Base-by-base conservation (phyloP, 1,140 invertebrate species). In the Vollenhovia emeryi region DNA sequence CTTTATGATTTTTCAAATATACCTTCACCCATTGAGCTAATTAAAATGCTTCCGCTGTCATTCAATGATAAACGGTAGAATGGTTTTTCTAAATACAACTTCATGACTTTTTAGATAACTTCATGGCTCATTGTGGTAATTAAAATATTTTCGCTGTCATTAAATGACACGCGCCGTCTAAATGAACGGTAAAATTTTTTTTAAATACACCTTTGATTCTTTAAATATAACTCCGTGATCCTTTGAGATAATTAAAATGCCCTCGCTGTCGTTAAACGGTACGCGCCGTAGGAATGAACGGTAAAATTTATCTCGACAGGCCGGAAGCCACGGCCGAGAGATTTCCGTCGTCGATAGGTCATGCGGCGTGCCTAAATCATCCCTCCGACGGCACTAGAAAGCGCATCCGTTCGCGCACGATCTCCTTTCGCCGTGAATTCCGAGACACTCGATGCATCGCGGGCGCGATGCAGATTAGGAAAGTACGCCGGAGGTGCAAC, bases 361-460 rank as follows among this genome's bases (percentile, higher is more conserved):
- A 36, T 40, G 50, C n/a, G 24, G 27, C 36, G 11, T 45, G 55
- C 50, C 66, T 82, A 82, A 82, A 82, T 82, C 78, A 82, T 82
- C 30, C 27, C 24, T 71, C 50, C 52, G 52, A 80, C 50, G 50
- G 15, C 24, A 27, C 36, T 36, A 71, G 78, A 82, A 82, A 82
- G 66, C 27, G 36, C 78, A 57, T 82, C 64, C 78, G 76, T 33
- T 36, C 15, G 76, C 30, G 64, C 66, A 33, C 76, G 76, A 73
- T 82, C 50, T 71, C 52, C 78, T 71, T 55, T 71, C 52, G 18
- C 50, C 50, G 66, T 57, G 66, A 78, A 78, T 78, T 78, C 75
- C 75, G 75, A 82, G 78, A 82, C 78, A 82, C 78, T 82, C 78
- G 78, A 55, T 82, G 78, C 66, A 82, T 82, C 78, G 78, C 40